Base-by-base conservation (phyloP, 2,113 vertebrate genomes). In the Pterocles gutturalis region DNA sequence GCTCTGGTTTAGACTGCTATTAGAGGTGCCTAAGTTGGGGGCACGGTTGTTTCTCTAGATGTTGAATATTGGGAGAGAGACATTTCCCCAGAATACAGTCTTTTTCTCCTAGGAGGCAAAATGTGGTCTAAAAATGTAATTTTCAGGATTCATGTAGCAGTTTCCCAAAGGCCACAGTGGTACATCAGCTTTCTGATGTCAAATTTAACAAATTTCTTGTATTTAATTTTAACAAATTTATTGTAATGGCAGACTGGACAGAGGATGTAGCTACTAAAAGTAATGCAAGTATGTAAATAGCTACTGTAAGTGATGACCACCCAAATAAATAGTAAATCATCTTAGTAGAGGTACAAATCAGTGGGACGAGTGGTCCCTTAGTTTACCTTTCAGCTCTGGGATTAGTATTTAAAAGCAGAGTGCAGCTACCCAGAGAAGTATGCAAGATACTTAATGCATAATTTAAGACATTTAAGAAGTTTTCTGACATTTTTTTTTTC, bases 401-500 rank as follows among this genome's bases (percentile, higher is more conserved):
- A 33, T 0, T 36, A 5, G 17, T 8, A 34, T 13, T 36, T 82
- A 57, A 54, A 80, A 64, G 48, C 29, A 83, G 49, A 19, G 43
- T 65, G 25, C 12, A 62, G 34, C 17, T 28, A 29, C 21, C 11
- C n/a, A 43, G 48, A 54, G 34, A 26, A 38, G 45, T 2, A 6
- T 25, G 14, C 0, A 0, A 49, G 24, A 20, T 38, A 54, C 45
- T 49, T 25, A 7, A 22, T 25, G 14, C 0, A 1, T 3, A 18
- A 25, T 28, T 49, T 2, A 49, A 26, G 31, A 14, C 3, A 1
- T 6, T 16, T 1, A 1, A 17, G 29, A 48, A 26, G 29, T 51
- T 67, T 55, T 57, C 13, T 80, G 26, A 6, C 15, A 0, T 86
- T 71, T 86, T 57, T 75, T 38, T 84, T 28, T 89, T 81, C 4